A percentile compares a stretch with the other conserved stretches of the same genome.
Conservation (phyloP, 1,140 invertebrate genomes). For the Drosophila athabasca region DNA sequence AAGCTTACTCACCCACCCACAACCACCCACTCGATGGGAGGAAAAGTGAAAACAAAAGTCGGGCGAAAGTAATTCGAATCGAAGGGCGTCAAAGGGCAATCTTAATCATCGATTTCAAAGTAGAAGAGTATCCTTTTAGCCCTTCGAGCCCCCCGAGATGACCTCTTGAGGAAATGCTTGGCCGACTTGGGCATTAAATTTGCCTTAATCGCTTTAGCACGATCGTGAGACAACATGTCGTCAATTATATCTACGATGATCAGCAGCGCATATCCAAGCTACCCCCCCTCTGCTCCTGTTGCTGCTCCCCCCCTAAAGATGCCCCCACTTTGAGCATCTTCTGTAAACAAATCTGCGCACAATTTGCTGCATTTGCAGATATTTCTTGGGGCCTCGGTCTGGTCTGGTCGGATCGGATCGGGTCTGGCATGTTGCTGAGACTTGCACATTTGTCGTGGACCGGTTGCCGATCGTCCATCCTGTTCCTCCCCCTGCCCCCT, state of each 20-base stretch:
- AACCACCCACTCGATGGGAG: neutral
- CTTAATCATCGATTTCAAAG: too few relatives aligned
- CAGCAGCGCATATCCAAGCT: slow-evolving; percentile 35
- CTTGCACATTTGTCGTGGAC: slow-evolving; percentile 71
- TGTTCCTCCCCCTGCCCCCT: slow-evolving; percentile 8
- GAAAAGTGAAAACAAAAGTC: slow-evolving; percentile 18
- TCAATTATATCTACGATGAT: slow-evolving; percentile 83
- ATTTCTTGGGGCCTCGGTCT: slow-evolving; percentile 23
- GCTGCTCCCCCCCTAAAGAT: neutral
- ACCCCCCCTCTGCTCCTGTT: too few relatives aligned
- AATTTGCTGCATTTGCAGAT: slow-evolving; percentile 75
- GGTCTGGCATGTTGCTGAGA: slow-evolving; percentile 69
- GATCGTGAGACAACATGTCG: slow-evolving; percentile 82
- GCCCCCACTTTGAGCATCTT: slow-evolving; percentile 45
- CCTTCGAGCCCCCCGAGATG: too few relatives aligned
- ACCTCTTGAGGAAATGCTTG: slow-evolving; percentile 22
- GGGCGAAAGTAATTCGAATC: slow-evolving; percentile 29
- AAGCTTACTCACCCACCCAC: neutral
- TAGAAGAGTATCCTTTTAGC: too few relatives aligned
- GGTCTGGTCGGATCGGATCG: neutral
- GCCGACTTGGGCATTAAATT: slow-evolving; percentile 63
- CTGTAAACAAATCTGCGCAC: slow-evolving; percentile 79
- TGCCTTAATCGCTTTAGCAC: slow-evolving; percentile 81
- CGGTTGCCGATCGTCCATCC: slow-evolving; percentile 44
- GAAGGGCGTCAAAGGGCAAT: slow-evolving; percentile 7